These are phyloP conservation scores for Melipona bicolor DNA, from an alignment of 2,888 invertebrate genomes.

Conservation along the genomic window DNA sequence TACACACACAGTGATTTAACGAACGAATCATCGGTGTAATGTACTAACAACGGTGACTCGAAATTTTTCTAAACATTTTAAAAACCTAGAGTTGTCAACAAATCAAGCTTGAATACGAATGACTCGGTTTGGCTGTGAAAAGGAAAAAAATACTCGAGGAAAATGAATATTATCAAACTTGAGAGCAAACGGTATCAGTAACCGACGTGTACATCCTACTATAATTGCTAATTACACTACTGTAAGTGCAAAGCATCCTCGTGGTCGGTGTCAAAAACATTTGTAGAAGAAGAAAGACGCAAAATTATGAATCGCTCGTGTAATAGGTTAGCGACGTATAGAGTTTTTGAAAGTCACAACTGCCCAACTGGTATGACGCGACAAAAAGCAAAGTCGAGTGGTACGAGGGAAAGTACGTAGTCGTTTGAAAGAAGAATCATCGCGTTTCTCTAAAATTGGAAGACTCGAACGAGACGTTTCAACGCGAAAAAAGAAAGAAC, in stretches of 20 bases:
- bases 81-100: not conserved
- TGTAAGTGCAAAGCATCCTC: not conserved
- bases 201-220: not conserved
- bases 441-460: not conserved
- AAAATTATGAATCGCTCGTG: not conserved
- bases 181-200: not conserved
- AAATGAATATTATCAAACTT: too few relatives aligned
- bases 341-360: not conserved
- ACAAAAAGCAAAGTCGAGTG: not conserved
- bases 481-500: slow-evolving; percentile 12
- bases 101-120: not conserved
- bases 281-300: not conserved
- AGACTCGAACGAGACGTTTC: not conserved
- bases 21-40: not conserved
- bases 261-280: not conserved
- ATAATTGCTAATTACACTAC: not conserved
- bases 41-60: not conserved
- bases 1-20: not conserved
- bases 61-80: not conserved
- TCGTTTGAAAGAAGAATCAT: not conserved
- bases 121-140: not conserved
- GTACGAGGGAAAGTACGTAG: not conserved
- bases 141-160: not conserved
- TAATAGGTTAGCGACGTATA: not conserved
- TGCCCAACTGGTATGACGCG: not conserved